Percentiles rank a stretch among this genome's conserved stretches.
Evolutionary conservation across 2,113 vertebrate genomes (phyloP).

Genomic region (Chascanopsetta lugubris): DNA sequence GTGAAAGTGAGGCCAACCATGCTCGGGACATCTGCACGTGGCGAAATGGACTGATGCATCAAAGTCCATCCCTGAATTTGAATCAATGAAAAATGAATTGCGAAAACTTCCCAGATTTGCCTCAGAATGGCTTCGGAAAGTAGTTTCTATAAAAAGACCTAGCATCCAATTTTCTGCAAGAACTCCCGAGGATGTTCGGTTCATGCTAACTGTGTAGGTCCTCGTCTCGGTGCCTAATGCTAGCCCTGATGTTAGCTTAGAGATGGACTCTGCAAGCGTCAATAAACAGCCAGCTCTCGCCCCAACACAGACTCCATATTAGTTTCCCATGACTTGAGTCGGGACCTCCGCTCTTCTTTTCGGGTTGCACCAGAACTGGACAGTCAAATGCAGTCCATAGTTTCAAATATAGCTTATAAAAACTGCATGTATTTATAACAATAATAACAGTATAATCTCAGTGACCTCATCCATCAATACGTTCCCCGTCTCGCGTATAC

Average conservation of each 20-base stretch:
- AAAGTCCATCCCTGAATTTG: no score
- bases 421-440: neutral
- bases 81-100: no score
- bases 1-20: neutral
- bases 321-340: neutral
- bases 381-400: neutral
- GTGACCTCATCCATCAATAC: neutral
- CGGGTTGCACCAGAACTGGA: neutral
- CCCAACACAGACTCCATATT: neutral
- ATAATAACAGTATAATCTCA: neutral
- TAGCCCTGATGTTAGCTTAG: neutral
- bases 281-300: neutral
- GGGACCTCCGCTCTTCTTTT: neutral
- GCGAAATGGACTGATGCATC: no score
- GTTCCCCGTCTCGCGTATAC: neutral
- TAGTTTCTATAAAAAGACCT: neutral
- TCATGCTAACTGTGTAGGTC: neutral
- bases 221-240: neutral
- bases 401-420: no score
- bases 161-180: neutral
- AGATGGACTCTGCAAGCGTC: neutral
- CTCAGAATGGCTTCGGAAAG: neutral
- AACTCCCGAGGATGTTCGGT: neutral
- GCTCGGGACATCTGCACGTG: no score
- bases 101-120: no score